Percentiles rank a stretch among this genome's conserved stretches.
These are phyloP conservation scores for Tetramorium alpestre DNA, from an alignment of 1,140 invertebrate species.

Conservation along the genomic window DNA sequence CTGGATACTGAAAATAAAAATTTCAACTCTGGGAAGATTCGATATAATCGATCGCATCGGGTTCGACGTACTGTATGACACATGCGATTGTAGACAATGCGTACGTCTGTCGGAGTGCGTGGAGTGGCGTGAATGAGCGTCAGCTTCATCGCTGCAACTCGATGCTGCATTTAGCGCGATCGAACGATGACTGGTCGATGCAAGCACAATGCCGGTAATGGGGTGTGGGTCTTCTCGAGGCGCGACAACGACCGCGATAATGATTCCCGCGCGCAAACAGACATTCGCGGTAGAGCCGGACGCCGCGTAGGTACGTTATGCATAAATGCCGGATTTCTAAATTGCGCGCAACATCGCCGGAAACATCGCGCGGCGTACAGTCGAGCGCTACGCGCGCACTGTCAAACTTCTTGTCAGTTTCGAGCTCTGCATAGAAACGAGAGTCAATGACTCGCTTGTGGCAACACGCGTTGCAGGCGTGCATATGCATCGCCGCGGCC, in stretches of 20 bases:
- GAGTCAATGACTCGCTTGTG: slow-evolving; percentile 57
- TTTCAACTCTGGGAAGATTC: not conserved
- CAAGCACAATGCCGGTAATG: slow-evolving; percentile 45
- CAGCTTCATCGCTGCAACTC: slow-evolving; percentile 19
- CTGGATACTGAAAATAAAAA: not conserved
- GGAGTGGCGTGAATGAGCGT: slow-evolving; percentile 39
- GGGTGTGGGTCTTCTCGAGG: slow-evolving; percentile 25
- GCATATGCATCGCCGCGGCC: not conserved
- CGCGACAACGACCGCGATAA: slow-evolving; percentile 31
- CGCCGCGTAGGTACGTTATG: not conserved
- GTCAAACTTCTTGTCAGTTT: slow-evolving; percentile 55
- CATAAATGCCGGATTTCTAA: slow-evolving; percentile 19
- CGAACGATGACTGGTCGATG: slow-evolving; percentile 50
- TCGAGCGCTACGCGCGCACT: slow-evolving; percentile 30
- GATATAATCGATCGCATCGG: slow-evolving; percentile 31
- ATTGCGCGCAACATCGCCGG: slow-evolving; percentile 4
- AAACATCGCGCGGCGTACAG: slow-evolving; percentile 1
- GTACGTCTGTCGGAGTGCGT: slow-evolving; percentile 1
- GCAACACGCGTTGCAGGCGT: slow-evolving; percentile 13
- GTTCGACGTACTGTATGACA: slow-evolving; percentile 35
- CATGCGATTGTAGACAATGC: slow-evolving; percentile 31
- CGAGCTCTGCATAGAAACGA: slow-evolving; percentile 48
- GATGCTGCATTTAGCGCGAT: slow-evolving; percentile 29
- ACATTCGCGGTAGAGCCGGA: not conserved
- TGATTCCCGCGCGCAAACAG: slow-evolving; percentile 23